Conservation (phyloP, 2,888 invertebrate genomes). For the Epsilonema sp. region DNA sequence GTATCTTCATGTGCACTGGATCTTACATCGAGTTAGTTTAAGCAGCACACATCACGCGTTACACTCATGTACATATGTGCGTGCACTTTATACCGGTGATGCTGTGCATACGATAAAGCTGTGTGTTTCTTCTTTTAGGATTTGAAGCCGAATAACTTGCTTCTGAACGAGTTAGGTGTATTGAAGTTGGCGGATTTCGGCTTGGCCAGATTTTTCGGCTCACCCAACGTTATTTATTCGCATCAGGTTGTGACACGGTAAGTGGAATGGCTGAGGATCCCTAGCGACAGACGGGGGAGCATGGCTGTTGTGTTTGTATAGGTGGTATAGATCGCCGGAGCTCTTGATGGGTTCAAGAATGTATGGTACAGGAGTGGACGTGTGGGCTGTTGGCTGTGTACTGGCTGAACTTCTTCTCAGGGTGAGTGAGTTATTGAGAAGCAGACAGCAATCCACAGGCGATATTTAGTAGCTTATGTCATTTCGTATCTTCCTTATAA, state of each 20-base stretch:
- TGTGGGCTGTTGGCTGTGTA: constrained; percentile 98
- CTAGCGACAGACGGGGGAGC: too few relatives aligned
- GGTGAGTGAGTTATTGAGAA: too few relatives aligned
- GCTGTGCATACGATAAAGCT: neutral
- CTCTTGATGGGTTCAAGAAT: constrained; percentile 78
- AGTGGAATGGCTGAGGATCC: neutral
- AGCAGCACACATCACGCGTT: too few relatives aligned
- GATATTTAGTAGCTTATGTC: too few relatives aligned
- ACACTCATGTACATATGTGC: constrained; percentile 14
- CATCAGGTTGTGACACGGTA: constrained; percentile 88
- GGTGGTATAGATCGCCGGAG: constrained; percentile 58
- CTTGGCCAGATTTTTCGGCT: constrained; percentile 86
- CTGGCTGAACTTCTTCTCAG: constrained; percentile 59
- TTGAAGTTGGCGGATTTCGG: constrained; percentile 98
- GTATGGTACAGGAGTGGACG: constrained; percentile 90
- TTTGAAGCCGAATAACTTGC: constrained; percentile 92
- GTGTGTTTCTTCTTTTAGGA: constrained; percentile 46
- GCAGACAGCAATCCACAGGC: too few relatives aligned
- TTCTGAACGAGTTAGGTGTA: constrained; percentile 72
- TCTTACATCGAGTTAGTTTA: constrained; percentile 76
- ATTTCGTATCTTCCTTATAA: too few relatives aligned
- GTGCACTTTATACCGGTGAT: neutral
- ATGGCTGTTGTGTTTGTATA: constrained; percentile 1
- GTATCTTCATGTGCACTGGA: constrained; percentile 84
- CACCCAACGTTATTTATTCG: constrained; percentile 73